Base-by-base conservation (phyloP, 2,888 invertebrate genomes). In the Pantelozetes paolii region DNA sequence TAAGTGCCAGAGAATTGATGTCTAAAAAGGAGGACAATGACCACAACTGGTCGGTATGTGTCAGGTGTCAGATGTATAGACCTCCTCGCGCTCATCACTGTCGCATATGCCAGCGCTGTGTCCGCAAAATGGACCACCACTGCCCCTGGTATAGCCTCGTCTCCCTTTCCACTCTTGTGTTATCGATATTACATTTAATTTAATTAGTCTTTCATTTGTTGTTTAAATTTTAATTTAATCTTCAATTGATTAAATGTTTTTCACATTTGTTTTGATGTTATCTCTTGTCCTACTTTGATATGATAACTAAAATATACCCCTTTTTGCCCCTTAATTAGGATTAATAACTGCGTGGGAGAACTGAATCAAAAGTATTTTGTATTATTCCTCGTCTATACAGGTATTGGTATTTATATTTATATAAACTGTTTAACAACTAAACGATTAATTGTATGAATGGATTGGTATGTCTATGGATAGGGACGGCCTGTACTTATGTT, bases 291-390 rank as follows among this genome's bases (percentile, higher is more conserved):
- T n/a, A n/a, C n/a, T n/a, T n/a, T n/a, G n/a, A n/a, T n/a, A n/a
- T n/a, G n/a, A n/a, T n/a, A n/a, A n/a, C n/a, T n/a, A n/a, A n/a
- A n/a, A n/a, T n/a, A n/a, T n/a, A n/a, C n/a, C n/a, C n/a, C n/a
- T n/a, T n/a, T n/a, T n/a, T n/a, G n/a, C n/a, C n/a, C n/a, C n/a
- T n/a, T n/a, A n/a, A n/a, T n/a, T 78, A 85, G 87, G 91, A 92
- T 94, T 69, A 94, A 94, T 82, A 94, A 94, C 82, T 94, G 94
- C 82, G 92, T 94, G 6, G 94, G 93, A 62, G 93, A 94, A 83
- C 87, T 88, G 80, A 94, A 94, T 85, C 93, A 94, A 84, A 93
- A 92, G 82, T 93, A 90, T 84, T 94, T 94, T 83, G 87, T 94
- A 77, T 90, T 94, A 81, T 94, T 94, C 85, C 85, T 92, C 77